These are phyloP conservation scores for Chloroclystis v-ata DNA, from an alignment of 2,888 invertebrate species.

Conservation along the genomic window DNA sequence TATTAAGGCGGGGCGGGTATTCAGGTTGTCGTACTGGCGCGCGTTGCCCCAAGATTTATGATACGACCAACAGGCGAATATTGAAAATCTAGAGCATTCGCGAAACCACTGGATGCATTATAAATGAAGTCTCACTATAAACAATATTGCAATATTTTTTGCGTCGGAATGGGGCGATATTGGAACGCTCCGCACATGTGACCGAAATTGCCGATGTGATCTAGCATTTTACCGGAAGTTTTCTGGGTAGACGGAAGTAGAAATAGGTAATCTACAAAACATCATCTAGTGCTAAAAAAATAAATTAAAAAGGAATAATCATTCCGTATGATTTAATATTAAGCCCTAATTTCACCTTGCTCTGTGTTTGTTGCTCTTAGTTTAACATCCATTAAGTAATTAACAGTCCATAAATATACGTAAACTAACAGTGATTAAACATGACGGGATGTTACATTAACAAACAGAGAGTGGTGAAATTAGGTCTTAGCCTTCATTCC, in stretches of 20 bases:
- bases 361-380: too few species aligned
- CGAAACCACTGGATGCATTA: constrained; percentile 60
- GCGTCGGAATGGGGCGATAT: constrained; percentile 12
- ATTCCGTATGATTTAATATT: too few species aligned
- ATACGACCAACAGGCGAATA: constrained; percentile 69
- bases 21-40: constrained; percentile 60
- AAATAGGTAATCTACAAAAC: background rate
- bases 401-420: too few species aligned
- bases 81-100: constrained; percentile 66
- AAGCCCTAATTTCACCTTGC: too few species aligned
- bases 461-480: too few species aligned
- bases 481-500: too few species aligned
- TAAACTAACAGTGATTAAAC: too few species aligned
- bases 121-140: constrained; percentile 39
- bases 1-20: constrained; percentile 62
- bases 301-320: too few species aligned
- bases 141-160: constrained; percentile 27
- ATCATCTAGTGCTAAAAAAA: too few species aligned
- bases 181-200: constrained; percentile 15
- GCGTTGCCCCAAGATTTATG: constrained; percentile 66
- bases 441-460: too few species aligned
- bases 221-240: background rate
- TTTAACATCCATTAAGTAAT: too few species aligned
- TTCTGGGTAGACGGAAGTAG: background rate
- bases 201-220: constrained; percentile 9